Conservation (phyloP, 2,888 invertebrate genomes). For the Anticlea derivata region DNA sequence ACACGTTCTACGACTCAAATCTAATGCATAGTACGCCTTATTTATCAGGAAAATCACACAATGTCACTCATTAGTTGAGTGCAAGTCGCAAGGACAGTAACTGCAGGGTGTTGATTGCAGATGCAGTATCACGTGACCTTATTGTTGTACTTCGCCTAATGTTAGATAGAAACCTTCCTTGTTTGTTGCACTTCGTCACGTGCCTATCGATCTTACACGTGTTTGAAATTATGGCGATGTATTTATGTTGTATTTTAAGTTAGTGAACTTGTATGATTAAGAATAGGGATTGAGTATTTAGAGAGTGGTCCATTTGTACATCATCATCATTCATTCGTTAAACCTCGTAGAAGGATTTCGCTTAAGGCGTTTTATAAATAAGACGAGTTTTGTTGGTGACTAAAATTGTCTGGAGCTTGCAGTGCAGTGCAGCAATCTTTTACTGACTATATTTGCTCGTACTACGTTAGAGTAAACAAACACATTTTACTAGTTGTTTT, state of each 20-base stretch:
- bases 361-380: too few species aligned
- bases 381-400: background rate
- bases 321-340: too few species aligned
- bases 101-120: slow-evolving; percentile 32
- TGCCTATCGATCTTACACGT: slow-evolving; percentile 39
- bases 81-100: slow-evolving; percentile 29
- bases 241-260: background rate
- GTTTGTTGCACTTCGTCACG: slow-evolving; percentile 41
- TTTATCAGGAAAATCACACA: slow-evolving; percentile 27
- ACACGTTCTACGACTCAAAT: slow-evolving; percentile 12
- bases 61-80: slow-evolving; percentile 22
- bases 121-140: slow-evolving; percentile 27
- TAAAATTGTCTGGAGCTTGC: background rate
- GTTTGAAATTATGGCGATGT: slow-evolving; percentile 16
- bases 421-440: too few species aligned
- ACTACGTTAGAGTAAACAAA: slow-evolving; percentile 1
- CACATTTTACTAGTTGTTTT: background rate
- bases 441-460: background rate
- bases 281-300: too few species aligned
- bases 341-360: too few species aligned
- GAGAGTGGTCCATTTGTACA: too few species aligned
- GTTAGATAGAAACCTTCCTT: slow-evolving; percentile 47
- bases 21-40: slow-evolving; percentile 6
- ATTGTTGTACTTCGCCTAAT: slow-evolving; percentile 34
- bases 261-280: too few species aligned